Base-by-base conservation (phyloP, 2,113 vertebrate genomes). In the Climacteris rufus region DNA sequence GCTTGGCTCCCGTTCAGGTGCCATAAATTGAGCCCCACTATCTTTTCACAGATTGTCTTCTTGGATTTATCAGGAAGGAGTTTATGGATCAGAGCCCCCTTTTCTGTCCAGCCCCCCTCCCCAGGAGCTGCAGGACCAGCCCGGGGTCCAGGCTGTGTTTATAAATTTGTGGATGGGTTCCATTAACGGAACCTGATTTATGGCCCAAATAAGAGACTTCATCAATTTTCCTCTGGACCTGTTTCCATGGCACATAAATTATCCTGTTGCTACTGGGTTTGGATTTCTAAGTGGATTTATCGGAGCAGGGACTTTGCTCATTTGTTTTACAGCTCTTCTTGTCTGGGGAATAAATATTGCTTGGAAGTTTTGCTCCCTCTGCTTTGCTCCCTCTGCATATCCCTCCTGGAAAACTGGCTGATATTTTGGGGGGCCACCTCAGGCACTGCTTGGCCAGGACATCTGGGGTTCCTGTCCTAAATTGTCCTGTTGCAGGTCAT, bases 171-270 rank as follows among this genome's bases (percentile, higher is more conserved):
- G 18, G 75, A 94, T 94, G 47, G 2, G 88, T 83, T 95, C 94
- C 93, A 77, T 94, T 90, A 94, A 89, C 47, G 91, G 94, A 47
- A 92, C 52, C 92, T 93, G 96, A 97, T 97, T 97, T 97, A 97
- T 42, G 66, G 11, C 93, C 42, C 94, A 21, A 93, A 91, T 81
- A 94, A 92, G 95, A 93, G 85, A 37, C 91, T 94, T 28, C 94
- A 94, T 96, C 94, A 69, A 86, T 97, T 96, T 95, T 91, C 91
- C 75, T 17, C 86, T 79, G 91, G 94, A 88, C 85, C 71, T 87
- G 81, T 89, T 94, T 93, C 84, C 74, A 1, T 28, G 92, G 90
- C 70, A 87, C 80, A 96, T 97, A 97, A 97, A 96, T 97, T 60
- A 92, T 37, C 23, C 60, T 12, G 50, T 27, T 80, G 93, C 96